Evolutionary conservation across 2,113 vertebrate species (phyloP), one percentile per base, ranked within the genome.

Genomic region (Phrynocephalus versicolor): DNA sequence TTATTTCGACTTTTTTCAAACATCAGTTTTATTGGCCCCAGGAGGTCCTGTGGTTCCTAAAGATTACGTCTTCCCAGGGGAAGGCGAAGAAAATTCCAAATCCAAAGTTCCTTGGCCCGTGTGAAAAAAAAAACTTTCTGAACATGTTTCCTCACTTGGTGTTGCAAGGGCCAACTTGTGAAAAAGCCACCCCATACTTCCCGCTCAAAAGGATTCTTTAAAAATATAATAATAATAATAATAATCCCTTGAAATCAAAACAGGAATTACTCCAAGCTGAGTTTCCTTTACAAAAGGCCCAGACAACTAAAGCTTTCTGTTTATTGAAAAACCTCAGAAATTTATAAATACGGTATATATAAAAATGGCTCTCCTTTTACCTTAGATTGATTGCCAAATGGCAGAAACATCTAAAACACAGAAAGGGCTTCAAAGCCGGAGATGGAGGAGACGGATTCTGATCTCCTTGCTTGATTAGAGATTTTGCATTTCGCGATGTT

Each of bases 61-160:
- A 96, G 95, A 96, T 96, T 96, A 97, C 45, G 94, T 90, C 88
- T 94, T 95, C 96, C 92, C 95, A 85, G 88, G 95, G 96, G 96
- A 95, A 94, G 93, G 86, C 0, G 6, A 71, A 83, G 89, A 89
- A 83, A 76, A 83, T 79, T 88, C 88, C 90, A 91, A 94, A 91
- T 92, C 88, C 88, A 90, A 78, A 84, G 88, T 88, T 93, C 90
- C 82, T 87, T 87, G 90, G 33, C 81, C 88, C 81, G 87, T 94
- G 93, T 94, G n/a, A n/a, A n/a, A n/a, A n/a, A n/a, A n/a, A n/a
- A 94, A 92, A 94, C 94, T 94, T 95, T 92, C 89, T 82, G 82
- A 91, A 86, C 82, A 81, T 64, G 88, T 90, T 92, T 93, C 91
- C 95, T 93, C 78, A 55, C 27, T 77, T 64, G 88, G 92, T 13